Percentiles rank a stretch among this genome's conserved stretches.
These are phyloP conservation scores for Urocyon cinereoargenteus DNA, from an alignment of 2,797 vertebrate species.

Conservation along the genomic window DNA sequence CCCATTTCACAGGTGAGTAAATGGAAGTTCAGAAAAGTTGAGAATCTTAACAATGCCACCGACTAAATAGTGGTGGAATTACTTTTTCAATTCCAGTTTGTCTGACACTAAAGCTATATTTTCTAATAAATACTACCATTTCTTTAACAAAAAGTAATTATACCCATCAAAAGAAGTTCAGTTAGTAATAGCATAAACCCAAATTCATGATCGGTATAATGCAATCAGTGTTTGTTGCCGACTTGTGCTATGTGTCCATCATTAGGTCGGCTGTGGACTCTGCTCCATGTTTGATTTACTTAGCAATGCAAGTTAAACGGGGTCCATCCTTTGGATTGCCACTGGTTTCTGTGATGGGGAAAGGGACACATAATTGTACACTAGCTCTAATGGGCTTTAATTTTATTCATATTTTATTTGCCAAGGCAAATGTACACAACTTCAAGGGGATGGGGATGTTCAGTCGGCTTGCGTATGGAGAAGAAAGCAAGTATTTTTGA, in stretches of 20 bases:
- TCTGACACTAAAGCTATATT: not conserved
- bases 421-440: not conserved
- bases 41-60: not conserved
- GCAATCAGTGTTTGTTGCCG: not conserved
- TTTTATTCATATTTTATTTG: not conserved
- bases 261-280: not conserved
- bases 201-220: not conserved
- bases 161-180: not conserved
- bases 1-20: not conserved
- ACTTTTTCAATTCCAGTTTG: not conserved
- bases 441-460: not conserved
- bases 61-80: not conserved
- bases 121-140: not conserved
- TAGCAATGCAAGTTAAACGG: not conserved
- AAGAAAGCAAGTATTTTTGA: not conserved
- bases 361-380: not conserved
- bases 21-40: not conserved
- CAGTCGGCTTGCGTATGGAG: not conserved
- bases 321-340: not conserved
- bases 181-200: not conserved
- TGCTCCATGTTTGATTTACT: not conserved
- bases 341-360: not conserved
- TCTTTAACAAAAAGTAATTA: not conserved
- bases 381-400: not conserved
- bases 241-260: not conserved